Base-by-base conservation (phyloP, 2,797 vertebrate species). In the Knipowitschia caucasica region DNA sequence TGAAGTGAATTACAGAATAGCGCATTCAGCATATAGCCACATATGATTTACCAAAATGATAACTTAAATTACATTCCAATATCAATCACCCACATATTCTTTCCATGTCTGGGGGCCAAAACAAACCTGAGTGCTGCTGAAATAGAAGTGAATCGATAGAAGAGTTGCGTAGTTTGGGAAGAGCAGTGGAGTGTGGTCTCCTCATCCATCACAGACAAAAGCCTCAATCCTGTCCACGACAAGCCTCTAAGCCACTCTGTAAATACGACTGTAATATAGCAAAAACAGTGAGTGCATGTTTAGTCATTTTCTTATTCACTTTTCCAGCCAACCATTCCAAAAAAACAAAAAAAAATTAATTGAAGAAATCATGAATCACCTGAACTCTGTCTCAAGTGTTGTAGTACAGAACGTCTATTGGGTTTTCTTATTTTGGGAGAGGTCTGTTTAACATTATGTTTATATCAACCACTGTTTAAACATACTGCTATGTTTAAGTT, bases 221-320 rank as follows among this genome's bases (percentile, higher is more conserved):
- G 73, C 81, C 70, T 82, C 75, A 73, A 69, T 69, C 53, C 36
- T 64, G 53, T 73, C 67, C 58, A 59, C 59, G 31, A 55, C 62
- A 72, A 78, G 73, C 73, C 77, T 84, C 78, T 72, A 77, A 80
- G 71, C 56, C 61, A 64, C 56, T 71, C 62, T 78, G 78, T 91
- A 87, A 78, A 91, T 81, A 89, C 58, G 58, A 78, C 70, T 91
- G 88, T 91, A 88, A 83, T 81, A 79, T 82, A 75, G 46, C 27
- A 74, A 69, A 69, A 61, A 77, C 82, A 78, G 63, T 67, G 67
- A 75, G 66, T 89, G 90, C 90, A 92, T 92, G 90, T 86, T 83
- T 64, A 71, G 66, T 67, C 56, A 82, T 65, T 89, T 90, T 89
- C 73, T 85, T 87, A 70, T 69, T 71, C 62, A 51, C 62, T 80